Base-by-base conservation (phyloP, 2,888 invertebrate species). In the Pimpla rufipes region DNA sequence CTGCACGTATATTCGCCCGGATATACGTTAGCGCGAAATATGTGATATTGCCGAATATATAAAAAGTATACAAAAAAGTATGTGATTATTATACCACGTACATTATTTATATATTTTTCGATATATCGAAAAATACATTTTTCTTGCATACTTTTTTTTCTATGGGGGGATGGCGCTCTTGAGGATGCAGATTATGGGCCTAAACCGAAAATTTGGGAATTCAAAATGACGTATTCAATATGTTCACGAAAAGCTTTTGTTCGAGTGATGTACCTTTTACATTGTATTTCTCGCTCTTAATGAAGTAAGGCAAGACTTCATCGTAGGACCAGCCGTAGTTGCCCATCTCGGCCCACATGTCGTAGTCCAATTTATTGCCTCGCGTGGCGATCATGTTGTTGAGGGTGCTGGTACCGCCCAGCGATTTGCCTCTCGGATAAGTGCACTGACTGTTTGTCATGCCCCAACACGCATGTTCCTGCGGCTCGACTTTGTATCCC, bases 401-500 rank as follows among this genome's bases (percentile, higher is more conserved):
- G 7, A 93, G 85, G 0, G 88, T 88, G 45, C 92, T 92, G 0
- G 90, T 91, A 0, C 93, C 93, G 0, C 93, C 93, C 5, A 93
- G 84, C 0, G 85, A 86, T 86, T 91, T 93, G 8, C 93, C 93
- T 83, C 96, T 94, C 0, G 97, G 97, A 96, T 96, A 97, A 87
- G 96, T 95, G 91, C 97, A 97, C 84, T 96, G 96, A 85, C 95
- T 94, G 85, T 96, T 95, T 85, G 96, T 95, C 94, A 97, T 96
- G 6, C 97, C 95, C 13, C 94, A 92, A 81, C 96, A 96, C 0
- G 96, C 94, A 16, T 94, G 94, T 0, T 94, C 93, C 87, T 96
- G 96, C 0, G 95, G 95, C 87, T 96, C 95, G 83, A 96, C 95
- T 57, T 94, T 94, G 92, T 96, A 97, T 59, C 95, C 95, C 97